Base-by-base conservation (phyloP, 2,113 vertebrate genomes). In the Calonectris borealis region DNA sequence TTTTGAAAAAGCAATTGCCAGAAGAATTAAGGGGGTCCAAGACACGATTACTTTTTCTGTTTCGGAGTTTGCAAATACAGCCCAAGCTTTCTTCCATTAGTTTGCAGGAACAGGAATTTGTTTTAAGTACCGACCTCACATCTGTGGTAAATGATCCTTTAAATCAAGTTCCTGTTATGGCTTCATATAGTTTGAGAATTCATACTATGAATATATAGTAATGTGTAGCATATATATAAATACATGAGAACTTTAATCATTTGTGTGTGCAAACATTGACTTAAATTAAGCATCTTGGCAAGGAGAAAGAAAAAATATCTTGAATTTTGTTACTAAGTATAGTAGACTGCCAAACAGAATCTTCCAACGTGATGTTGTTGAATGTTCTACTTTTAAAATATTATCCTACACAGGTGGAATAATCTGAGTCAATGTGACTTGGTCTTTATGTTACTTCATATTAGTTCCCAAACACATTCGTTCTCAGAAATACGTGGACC, bases 111-210 rank as follows among this genome's bases (percentile, higher is more conserved):
- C 26, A 25, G 72, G 54, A 57, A 34, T 85, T 90, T 18, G 2
- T 57, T 89, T 0, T 42, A 84, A 68, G 21, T 91, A 34, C 13
- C 4, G 57, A 7, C 6, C 3, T 44, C 34, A 32, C 0, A 0
- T 79, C n/a, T 68, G 36, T 91, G 44, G 65, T 76, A 82, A 70
- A 84, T 1, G 6, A 34, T 54, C 36, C 31, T 85, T 91, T 88
- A 92, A 93, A 51, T 77, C 25, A 61, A 58, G 36, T 90, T 93
- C 64, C 16, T 72, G 20, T 92, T 90, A 65, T 10, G 27, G 21
- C 40, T 93, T 86, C 21, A 13, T 49, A 38, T 29, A 13, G 38
- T 83, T 66, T 46, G 31, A 81, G 22, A 51, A n/a, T 83, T 90
- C 6, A 27, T 95, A 31, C 18, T 8, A 22, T 68, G 20, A 26